These are phyloP conservation scores for Cosmia trapezina DNA, from an alignment of 2,888 invertebrate genomes.

Conservation along the genomic window DNA sequence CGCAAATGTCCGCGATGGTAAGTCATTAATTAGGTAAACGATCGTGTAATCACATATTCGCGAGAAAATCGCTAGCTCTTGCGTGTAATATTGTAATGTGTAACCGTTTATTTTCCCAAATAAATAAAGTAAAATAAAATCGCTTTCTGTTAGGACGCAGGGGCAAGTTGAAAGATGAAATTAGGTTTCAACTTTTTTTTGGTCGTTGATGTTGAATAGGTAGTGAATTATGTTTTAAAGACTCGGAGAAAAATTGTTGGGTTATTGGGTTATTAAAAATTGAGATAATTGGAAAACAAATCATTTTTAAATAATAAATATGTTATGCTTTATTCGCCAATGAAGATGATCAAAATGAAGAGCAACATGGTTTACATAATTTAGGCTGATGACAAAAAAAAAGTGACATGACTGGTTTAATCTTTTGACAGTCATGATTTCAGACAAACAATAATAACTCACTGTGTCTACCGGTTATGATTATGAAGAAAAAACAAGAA, in stretches of 20 bases:
- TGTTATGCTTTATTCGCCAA: conserved; percentile 19
- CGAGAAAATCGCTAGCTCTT: background rate
- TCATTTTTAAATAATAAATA: background rate
- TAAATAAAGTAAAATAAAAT: background rate
- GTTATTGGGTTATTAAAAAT: too few relatives aligned
- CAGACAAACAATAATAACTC: background rate
- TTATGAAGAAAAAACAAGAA: conserved; percentile 27
- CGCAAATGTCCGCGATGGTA: background rate
- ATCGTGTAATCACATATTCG: background rate
- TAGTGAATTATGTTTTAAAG: background rate
- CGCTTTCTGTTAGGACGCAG: background rate
- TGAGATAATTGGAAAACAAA: background rate
- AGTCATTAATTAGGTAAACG: background rate
- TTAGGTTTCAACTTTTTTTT: background rate
- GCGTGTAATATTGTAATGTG: too few relatives aligned
- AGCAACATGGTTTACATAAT: background rate
- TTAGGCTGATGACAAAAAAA: background rate
- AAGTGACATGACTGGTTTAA: background rate
- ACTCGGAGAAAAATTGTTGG: background rate
- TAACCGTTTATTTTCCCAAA: too few relatives aligned
- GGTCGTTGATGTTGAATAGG: conserved; percentile 25
- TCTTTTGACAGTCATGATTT: background rate
- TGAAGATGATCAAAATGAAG: conserved; percentile 6
- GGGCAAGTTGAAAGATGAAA: background rate
- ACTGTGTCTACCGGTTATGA: conserved; percentile 1